Evolutionary conservation across 2,888 invertebrate species (phyloP).

Genomic region (Drosophila cracens): DNA sequence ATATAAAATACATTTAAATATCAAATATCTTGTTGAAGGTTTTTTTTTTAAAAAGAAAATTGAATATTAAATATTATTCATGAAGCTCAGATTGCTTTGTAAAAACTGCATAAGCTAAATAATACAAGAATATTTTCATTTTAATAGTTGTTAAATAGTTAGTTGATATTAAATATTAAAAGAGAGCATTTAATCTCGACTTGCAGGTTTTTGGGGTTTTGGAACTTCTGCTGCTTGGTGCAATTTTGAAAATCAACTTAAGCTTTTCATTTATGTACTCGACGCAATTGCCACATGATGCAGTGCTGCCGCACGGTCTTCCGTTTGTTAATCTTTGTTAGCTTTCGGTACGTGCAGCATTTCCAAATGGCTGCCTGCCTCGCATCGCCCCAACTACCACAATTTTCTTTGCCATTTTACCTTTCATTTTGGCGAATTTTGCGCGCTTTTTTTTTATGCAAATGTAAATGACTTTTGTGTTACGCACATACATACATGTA

Average conservation of each 20-base stretch:
- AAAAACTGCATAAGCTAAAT: neutral
- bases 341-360: slow-evolving; percentile 57
- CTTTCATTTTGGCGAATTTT: slow-evolving; percentile 36
- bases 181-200: neutral
- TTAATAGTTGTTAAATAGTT: neutral
- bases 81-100: neutral
- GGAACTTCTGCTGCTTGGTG: neutral
- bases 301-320: slow-evolving; percentile 20
- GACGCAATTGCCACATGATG: slow-evolving; percentile 32
- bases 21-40: neutral
- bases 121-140: neutral
- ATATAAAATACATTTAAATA: neutral
- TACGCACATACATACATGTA: slow-evolving; percentile 18
- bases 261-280: slow-evolving; percentile 20
- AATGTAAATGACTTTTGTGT: slow-evolving; percentile 55
- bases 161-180: neutral
- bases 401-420: slow-evolving; percentile 3
- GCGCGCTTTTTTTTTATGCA: slow-evolving; percentile 59
- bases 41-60: neutral
- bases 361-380: slow-evolving; percentile 42
- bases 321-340: slow-evolving; percentile 60
- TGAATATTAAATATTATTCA: neutral
- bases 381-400: neutral
- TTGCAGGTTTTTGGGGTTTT: neutral
- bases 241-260: slow-evolving; percentile 6